These are phyloP conservation scores for Oscheius sp. DNA, from an alignment of 1,140 invertebrate genomes.

Conservation along the genomic window DNA sequence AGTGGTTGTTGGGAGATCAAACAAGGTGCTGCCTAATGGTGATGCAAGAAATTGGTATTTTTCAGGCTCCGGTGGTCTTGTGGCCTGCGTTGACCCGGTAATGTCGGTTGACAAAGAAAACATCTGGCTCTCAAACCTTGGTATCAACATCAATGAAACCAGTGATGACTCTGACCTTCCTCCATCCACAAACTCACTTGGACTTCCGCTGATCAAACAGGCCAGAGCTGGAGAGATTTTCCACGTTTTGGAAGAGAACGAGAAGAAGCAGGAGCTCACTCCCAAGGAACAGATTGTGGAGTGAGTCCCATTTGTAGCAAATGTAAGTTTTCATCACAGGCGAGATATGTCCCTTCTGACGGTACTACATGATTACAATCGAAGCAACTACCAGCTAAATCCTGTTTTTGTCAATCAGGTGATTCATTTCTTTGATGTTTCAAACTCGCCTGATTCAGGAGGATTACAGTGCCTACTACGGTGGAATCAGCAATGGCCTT, in stretches of 20 bases:
- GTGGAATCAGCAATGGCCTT: slow-evolving; percentile 59
- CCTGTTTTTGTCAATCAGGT: slow-evolving; percentile 44
- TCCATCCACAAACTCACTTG: slow-evolving; percentile 56
- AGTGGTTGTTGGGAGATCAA: slow-evolving; percentile 59
- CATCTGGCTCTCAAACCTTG: slow-evolving; percentile 60
- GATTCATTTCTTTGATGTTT: background rate
- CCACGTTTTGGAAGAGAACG: slow-evolving; percentile 60
- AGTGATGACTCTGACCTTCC: slow-evolving; percentile 38
- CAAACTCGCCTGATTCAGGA: slow-evolving; percentile 44
- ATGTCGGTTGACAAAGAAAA: slow-evolving; percentile 58
- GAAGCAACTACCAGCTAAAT: slow-evolving; percentile 57
- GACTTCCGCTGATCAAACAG: slow-evolving; percentile 57
- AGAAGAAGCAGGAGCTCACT: slow-evolving; percentile 45
- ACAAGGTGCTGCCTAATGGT: slow-evolving; percentile 41
- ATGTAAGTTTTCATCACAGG: slow-evolving; percentile 11
- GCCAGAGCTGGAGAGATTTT: slow-evolving; percentile 58
- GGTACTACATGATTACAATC: slow-evolving; percentile 59
- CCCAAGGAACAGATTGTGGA: slow-evolving; percentile 23
- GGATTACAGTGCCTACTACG: slow-evolving; percentile 59
- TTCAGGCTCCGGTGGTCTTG: slow-evolving; percentile 51
- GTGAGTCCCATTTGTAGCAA: background rate
- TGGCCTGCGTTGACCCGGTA: slow-evolving; percentile 59
- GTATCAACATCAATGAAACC: slow-evolving; percentile 55
- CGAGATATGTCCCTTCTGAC: slow-evolving; percentile 59
- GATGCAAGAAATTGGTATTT: background rate